These are phyloP conservation scores for Platysternon megacephalum DNA, from an alignment of 2,113 vertebrate species.

Conservation along the genomic window DNA sequence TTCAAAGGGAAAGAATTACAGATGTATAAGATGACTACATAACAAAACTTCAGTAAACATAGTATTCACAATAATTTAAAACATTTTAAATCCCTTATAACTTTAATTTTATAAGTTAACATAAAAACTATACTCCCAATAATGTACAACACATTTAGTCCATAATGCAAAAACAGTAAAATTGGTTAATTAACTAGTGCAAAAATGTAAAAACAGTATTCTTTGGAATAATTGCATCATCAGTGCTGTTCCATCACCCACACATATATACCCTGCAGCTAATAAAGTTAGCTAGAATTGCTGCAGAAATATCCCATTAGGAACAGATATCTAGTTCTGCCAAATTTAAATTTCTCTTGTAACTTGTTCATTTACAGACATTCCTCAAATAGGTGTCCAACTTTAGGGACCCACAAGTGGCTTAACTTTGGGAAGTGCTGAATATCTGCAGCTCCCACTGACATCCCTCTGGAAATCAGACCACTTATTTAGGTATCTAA, in stretches of 20 bases:
- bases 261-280: not conserved
- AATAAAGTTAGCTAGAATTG: not conserved
- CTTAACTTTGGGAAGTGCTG: not conserved
- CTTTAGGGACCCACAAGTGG: not conserved
- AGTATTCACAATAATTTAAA: not conserved
- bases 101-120: slow-evolving; percentile 48
- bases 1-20: slow-evolving; percentile 19
- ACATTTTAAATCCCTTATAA: slow-evolving; percentile 4
- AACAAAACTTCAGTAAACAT: slow-evolving; percentile 22
- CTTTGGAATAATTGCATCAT: slow-evolving; percentile 10
- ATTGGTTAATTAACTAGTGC: slow-evolving; percentile 31
- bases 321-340: not conserved
- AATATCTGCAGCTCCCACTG: not conserved
- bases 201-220: not conserved
- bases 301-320: not conserved
- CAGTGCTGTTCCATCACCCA: not conserved
- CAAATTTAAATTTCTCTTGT: not conserved
- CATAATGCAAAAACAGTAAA: slow-evolving; percentile 25
- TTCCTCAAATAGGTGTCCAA: not conserved
- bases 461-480: not conserved
- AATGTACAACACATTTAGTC: slow-evolving; percentile 27
- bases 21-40: not conserved
- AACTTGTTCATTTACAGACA: not conserved
- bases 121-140: slow-evolving; percentile 27
- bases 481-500: not conserved